Evolutionary conservation across 2,113 vertebrate genomes (phyloP), one percentile per base, ranked within the genome.

Genomic region (Merops nubicus): DNA sequence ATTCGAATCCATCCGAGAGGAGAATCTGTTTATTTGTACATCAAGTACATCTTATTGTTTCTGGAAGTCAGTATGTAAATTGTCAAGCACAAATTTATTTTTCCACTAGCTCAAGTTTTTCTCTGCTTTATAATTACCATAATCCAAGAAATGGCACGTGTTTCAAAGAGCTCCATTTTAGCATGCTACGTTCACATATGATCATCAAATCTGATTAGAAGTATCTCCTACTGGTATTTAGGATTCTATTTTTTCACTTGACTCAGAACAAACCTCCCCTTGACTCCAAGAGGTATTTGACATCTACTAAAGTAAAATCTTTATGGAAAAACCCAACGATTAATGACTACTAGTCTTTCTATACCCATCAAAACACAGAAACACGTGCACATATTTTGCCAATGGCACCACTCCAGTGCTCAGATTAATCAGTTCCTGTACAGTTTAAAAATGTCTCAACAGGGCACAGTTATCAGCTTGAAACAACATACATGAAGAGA

Each of bases 1-100:
- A 88, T 40, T 87, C 4, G 2, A 81, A 80, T 80, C 40, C 89
- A 80, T 42, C 68, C 40, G 54, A 93, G 78, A 50, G 53, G 88
- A 95, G 67, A 64, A 78, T 93, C 83, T 94, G 80, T 93, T 95
- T 96, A 93, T 96, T 94, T 96, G 91, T 88, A 93, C 60, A 89
- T 81, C 43, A 85, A 95, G 68, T 65, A 72, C 74, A 80, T 91
- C 62, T 60, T 85, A 96, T 85, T 92, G 82, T 93, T 95, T 92
- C 94, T 91, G 79, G 92, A 94, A 11, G 11, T 85, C 57, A 40
- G 57, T 79, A 76, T 91, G 82, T 79, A 96, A 94, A 94, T 84
- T 92, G 57, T 88, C 83, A 95, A 94, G 79, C 74, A 92, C 4
- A 51, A 50, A 80, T 78, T 82, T 88, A 76, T 92, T 95, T 96